These are phyloP conservation scores for Drosophila crucigera DNA, from an alignment of 2,888 invertebrate species.

Conservation along the genomic window DNA sequence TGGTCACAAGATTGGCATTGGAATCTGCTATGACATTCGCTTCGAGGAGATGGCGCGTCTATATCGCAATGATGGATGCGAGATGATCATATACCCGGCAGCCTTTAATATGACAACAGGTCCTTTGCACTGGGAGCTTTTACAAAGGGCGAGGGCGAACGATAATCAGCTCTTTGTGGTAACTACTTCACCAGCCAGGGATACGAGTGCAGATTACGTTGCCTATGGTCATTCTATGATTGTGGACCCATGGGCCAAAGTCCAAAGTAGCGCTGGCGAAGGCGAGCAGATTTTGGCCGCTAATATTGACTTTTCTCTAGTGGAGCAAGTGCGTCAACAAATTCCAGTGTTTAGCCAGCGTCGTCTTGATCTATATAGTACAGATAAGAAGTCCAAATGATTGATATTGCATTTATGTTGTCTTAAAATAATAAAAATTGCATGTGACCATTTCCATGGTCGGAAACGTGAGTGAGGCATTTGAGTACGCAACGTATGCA, in stretches of 20 bases:
- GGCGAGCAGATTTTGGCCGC: conserved; percentile 86
- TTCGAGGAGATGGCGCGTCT: conserved; percentile 95
- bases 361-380: conserved; percentile 89
- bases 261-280: conserved; percentile 88
- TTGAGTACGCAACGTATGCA: background rate
- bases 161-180: conserved; percentile 97
- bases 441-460: too few relatives aligned
- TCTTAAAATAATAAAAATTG: too few relatives aligned
- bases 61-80: conserved; percentile 91
- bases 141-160: conserved; percentile 92
- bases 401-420: background rate
- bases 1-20: conserved; percentile 92
- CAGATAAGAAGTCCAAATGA: conserved; percentile 47
- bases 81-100: conserved; percentile 95
- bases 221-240: conserved; percentile 96
- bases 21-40: conserved; percentile 97
- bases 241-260: conserved; percentile 92
- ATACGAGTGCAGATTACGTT: conserved; percentile 91
- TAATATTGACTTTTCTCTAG: conserved; percentile 91
- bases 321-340: conserved; percentile 92
- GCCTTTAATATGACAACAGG: conserved; percentile 99
- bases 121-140: conserved; percentile 95
- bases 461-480: too few relatives aligned
- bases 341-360: conserved; percentile 92
- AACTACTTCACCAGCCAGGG: conserved; percentile 93